These are phyloP conservation scores for Nebria ingens DNA, from an alignment of 1,140 invertebrate genomes.

Conservation along the genomic window DNA sequence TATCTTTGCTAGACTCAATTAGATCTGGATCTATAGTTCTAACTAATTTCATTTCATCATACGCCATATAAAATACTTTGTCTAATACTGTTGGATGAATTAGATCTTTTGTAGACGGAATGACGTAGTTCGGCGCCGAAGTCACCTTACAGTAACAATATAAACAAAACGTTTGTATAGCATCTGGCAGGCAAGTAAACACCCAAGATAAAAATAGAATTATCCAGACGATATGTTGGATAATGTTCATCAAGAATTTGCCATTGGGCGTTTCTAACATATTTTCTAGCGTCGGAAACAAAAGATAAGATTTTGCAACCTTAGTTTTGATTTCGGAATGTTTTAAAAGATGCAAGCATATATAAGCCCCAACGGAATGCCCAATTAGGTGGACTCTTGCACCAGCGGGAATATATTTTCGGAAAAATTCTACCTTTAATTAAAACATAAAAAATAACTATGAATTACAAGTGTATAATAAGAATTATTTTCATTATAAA, in stretches of 20 bases:
- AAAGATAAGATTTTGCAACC: conserved; percentile 49
- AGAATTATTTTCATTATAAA: conserved; percentile 3
- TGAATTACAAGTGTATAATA: conserved; percentile 7
- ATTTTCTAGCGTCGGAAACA: conserved; percentile 75
- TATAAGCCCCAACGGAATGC: conserved; percentile 78
- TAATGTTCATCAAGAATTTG: conserved; percentile 41
- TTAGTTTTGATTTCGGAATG: conserved; percentile 36
- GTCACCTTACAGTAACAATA: conserved; percentile 35
- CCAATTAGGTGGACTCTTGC: conserved; percentile 63
- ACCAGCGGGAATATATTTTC: conserved; percentile 54
- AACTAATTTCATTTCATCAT: conserved; percentile 51
- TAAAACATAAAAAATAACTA: conserved; percentile 20
- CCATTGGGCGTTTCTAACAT: conserved; percentile 66
- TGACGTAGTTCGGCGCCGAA: conserved; percentile 32
- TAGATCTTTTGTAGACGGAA: conserved; percentile 39
- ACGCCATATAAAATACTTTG: conserved; percentile 47
- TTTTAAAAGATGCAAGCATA: conserved; percentile 63
- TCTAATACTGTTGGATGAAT: conserved; percentile 40
- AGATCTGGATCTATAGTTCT: conserved; percentile 45
- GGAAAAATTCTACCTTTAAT: conserved; percentile 52
- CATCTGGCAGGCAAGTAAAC: conserved; percentile 46
- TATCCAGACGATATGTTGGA: conserved; percentile 42
- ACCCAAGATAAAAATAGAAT: conserved; percentile 46
- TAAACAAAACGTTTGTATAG: conserved; percentile 40
- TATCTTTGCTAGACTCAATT: conserved; percentile 40